Evolutionary conservation across 2,113 vertebrate genomes (phyloP).

Genomic region (Fukomys damarensis): DNA sequence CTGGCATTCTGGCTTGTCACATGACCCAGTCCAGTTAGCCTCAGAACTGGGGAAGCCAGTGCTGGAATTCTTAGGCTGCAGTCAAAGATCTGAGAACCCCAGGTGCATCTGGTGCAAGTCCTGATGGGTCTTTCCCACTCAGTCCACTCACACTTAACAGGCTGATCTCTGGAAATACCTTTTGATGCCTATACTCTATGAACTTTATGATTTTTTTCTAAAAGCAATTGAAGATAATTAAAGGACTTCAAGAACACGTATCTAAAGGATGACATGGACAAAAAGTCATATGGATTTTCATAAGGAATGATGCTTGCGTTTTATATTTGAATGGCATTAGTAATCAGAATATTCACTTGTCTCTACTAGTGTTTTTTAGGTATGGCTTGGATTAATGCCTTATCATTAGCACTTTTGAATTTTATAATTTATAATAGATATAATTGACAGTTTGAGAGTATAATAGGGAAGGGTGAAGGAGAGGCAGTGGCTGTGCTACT

Average conservation of each 20-base stretch:
- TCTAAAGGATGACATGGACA: neutral
- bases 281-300: neutral
- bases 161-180: neutral
- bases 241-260: neutral
- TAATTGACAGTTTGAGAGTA: neutral
- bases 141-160: neutral
- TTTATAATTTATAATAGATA: slow-evolving; percentile 7
- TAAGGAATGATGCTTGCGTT: neutral
- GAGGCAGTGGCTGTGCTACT: neutral
- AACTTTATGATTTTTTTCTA: neutral
- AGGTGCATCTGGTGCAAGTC: neutral
- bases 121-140: neutral
- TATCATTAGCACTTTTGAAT: slow-evolving; percentile 22
- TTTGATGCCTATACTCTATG: neutral
- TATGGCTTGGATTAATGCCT: slow-evolving; percentile 29
- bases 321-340: neutral
- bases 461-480: neutral
- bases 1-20: neutral
- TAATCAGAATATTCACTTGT: neutral
- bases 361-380: neutral
- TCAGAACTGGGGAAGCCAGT: neutral
- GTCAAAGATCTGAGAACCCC: too few species aligned
- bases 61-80: neutral
- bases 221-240: neutral
- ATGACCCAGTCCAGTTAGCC: neutral